Evolutionary conservation across 2,888 invertebrate species (phyloP).

Genomic region (Chalcis sispes): DNA sequence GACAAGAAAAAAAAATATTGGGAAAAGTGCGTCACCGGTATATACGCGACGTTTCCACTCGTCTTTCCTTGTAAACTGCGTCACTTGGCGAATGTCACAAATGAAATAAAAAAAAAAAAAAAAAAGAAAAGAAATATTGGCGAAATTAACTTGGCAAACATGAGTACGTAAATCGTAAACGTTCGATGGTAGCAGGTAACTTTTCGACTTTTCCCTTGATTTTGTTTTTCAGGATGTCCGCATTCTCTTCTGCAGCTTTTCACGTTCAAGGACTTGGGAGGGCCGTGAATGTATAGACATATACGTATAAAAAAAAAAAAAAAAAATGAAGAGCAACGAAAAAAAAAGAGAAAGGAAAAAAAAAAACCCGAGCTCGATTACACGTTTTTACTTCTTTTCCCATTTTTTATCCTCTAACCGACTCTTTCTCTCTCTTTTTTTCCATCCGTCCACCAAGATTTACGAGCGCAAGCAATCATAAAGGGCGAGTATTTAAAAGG

Average conservation of each 20-base stretch:
- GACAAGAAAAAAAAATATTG: background rate
- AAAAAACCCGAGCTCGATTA: constrained; percentile 13
- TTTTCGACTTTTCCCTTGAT: background rate
- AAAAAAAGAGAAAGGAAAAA: background rate
- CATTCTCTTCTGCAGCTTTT: too few relatives aligned
- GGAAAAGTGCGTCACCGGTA: background rate
- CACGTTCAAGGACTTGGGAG: constrained; percentile 30
- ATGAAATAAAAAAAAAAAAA: too few relatives aligned
- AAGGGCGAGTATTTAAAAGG: constrained; percentile 14
- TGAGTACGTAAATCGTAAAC: too few relatives aligned
- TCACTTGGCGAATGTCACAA: too few relatives aligned
- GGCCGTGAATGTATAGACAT: constrained; percentile 1
- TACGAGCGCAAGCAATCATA: constrained; percentile 39
- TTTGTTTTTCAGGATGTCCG: background rate
- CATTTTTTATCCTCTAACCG: too few relatives aligned
- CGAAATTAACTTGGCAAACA: too few relatives aligned
- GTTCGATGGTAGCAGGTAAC: too few relatives aligned
- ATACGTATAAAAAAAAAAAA: background rate
- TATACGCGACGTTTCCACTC: too few relatives aligned
- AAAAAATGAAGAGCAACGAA: background rate
- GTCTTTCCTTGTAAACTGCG: too few relatives aligned
- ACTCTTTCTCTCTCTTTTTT: constrained; percentile 16
- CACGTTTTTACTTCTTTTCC: constrained; percentile 35
- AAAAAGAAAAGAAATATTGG: too few relatives aligned
- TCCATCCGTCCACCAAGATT: constrained; percentile 16